Base-by-base conservation (phyloP, 2,888 invertebrate genomes). In the Rhagonycha fulva region DNA sequence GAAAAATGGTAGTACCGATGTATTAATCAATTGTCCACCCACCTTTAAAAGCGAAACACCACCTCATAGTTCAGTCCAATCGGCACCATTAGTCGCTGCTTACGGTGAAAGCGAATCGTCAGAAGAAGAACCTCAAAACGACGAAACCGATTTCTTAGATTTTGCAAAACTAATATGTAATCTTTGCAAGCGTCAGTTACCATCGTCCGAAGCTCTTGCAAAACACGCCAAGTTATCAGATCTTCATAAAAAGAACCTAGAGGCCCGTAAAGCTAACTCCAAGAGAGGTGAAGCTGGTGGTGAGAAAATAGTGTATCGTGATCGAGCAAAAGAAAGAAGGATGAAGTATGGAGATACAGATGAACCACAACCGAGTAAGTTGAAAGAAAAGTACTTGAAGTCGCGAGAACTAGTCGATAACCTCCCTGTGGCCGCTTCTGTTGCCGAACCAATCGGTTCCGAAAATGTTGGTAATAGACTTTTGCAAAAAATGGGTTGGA, bases 401-500 rank as follows among this genome's bases (percentile, higher is more conserved):
- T 88, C 90, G 67, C 85, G 89, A 66, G 89, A 89, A 68, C 86
- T 89, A 9, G 88, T 88, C 3, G 90, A 90, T 62, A 79, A 87
- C 11, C 85, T 87, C 14, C 84, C 87, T 14, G 87, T 90, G 3
- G 88, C 91, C 0, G 87, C 90, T 71, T 91, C 91, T 0, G 92
- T 93, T 0, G 90, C 91, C 76, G 90, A 92, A 87, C 90, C 95
- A 77, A 91, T 97, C 84, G 90, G 96, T 82, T 93, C 95, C 0
- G 97, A 96, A 81, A 98, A 98, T 83, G 96, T 98, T 76, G 99
- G 99, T 9, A 98, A 95, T 85, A 95, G 96, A 85, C 90, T 99
- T 87, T 87, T 99, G 79, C 98, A 99, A 88, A 98, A 97, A 88
- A 99, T 99, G 99, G 99, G 99, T 4, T 99, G 99, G 99, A 95